These are phyloP conservation scores for Nephrotoma guestfalica DNA, from an alignment of 2,888 invertebrate genomes.

Conservation along the genomic window DNA sequence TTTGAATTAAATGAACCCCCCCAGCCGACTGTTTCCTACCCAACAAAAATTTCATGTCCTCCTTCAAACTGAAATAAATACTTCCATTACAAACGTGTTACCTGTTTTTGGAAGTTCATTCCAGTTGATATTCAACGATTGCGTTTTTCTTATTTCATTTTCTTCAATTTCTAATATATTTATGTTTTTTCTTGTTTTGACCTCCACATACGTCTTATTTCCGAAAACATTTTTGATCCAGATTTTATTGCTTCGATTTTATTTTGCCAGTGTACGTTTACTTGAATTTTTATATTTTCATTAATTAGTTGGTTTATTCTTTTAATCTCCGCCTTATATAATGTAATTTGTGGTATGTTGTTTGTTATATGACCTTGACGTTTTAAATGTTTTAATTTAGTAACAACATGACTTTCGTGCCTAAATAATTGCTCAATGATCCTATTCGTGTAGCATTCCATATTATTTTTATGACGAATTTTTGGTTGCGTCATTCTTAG, in stretches of 20 bases:
- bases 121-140: not conserved
- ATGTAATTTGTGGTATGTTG: not conserved
- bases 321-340: not conserved
- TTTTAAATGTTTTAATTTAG: not conserved
- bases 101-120: not conserved
- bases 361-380: not conserved
- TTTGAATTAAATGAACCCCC: too few species aligned
- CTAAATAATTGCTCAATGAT: not conserved
- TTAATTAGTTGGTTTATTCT: not conserved
- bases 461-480: not conserved
- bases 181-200: not conserved
- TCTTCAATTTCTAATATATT: not conserved
- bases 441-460: not conserved
- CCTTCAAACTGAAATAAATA: too few species aligned
- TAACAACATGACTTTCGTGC: not conserved
- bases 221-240: not conserved
- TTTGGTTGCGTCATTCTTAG: too few species aligned
- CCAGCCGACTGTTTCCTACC: too few species aligned
- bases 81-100: too few species aligned
- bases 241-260: not conserved
- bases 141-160: not conserved
- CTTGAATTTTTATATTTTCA: not conserved
- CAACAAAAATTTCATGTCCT: too few species aligned
- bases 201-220: not conserved
- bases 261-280: not conserved